Base-by-base conservation (phyloP, 2,113 vertebrate species). In the Hippolais icterina region DNA sequence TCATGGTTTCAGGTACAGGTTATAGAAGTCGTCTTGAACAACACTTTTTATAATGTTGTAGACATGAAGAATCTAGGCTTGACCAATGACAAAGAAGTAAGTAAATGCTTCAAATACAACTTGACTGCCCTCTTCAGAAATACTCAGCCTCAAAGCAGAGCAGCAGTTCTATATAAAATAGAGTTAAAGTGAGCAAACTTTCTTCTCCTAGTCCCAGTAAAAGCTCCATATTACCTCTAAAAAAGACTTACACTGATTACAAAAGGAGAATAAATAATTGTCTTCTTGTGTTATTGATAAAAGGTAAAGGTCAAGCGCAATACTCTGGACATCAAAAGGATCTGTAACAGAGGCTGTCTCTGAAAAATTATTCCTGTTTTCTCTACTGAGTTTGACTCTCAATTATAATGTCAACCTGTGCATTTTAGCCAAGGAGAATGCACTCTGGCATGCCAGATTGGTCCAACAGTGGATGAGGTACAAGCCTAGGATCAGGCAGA, bases 21-120 rank as follows among this genome's bases (percentile, higher is more conserved):
- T 82, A 98, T 99, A 87, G 99, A 99, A 98, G 97, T 98, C 5
- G 91, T 98, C 63, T 98, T 99, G 98, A 99, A 99, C 35, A 99
- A 99, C 95, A 98, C 98, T 63, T 99, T 99, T 92, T 99, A 99
- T 95, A 97, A 99, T 76, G 98, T 97, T 15, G 98, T 99, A 68
- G 99, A 99, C 96, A 99, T 99, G 99, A 98, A 98, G 84, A 99
- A 98, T 97, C 97, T 99, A 95, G 99, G 99, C 57, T 85, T 99
- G 42, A 87, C 54, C 87, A 99, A 99, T 89, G 98, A 99, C 66
- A 98, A 99, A 72, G 99, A 99, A 98, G 99, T 99, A 98, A 98
- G 98, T 95, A 80, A 87, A 95, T 57, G 15, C 19, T 84, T 50
- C 76, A 89, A 91, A 87, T n/a, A 56, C 65, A 64, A 28, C 44